Base-by-base conservation (phyloP, 2,113 vertebrate species). In the Hystrix brachyura region DNA sequence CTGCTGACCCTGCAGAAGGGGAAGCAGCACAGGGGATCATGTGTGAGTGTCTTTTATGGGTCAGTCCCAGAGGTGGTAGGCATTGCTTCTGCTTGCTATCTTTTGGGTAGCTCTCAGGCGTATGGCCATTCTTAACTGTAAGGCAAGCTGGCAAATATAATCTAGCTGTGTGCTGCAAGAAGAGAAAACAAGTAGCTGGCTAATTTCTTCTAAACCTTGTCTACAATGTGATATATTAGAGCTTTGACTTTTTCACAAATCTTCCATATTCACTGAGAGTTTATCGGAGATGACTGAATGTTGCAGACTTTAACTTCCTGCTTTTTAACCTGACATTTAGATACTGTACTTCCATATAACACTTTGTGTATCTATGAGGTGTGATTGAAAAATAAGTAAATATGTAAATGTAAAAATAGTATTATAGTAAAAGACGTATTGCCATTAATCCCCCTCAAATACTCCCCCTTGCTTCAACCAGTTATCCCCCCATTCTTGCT, bases 261-360 rank as follows among this genome's bases (percentile, higher is more conserved):
- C 53, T 90, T 96, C 21, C 18, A 25, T 92, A 55, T 72, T 83
- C 65, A 67, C 65, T 83, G 27, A 60, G 25, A 90, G 3, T 79
- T 91, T 94, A 53, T 84, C 38, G 53, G 34, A 79, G 65, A 38
- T 64, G 64, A 38, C 17, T 72, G 10, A 19, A 90, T 69, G 7
- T 79, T 87, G 34, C 12, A 82, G 23, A 64, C 38, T 65, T 92
- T 92, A 86, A 59, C 34, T 62, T 76, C 72, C 27, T 34, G 29
- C 48, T 89, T 94, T 93, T 14, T 46, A 90, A 74, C 67, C 9
- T 82, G 43, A 94, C 43, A 83, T 78, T 81, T 74, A 86, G 29
- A 91, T 18, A 65, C n/a, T 88, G 48, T 83, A 65, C 27, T 94
- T 79, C 48, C 21, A 9, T 72, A 51, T 87, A 89, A 84, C 34